Conservation (phyloP, 1,140 invertebrate genomes). For the Vanessa tameamea region DNA sequence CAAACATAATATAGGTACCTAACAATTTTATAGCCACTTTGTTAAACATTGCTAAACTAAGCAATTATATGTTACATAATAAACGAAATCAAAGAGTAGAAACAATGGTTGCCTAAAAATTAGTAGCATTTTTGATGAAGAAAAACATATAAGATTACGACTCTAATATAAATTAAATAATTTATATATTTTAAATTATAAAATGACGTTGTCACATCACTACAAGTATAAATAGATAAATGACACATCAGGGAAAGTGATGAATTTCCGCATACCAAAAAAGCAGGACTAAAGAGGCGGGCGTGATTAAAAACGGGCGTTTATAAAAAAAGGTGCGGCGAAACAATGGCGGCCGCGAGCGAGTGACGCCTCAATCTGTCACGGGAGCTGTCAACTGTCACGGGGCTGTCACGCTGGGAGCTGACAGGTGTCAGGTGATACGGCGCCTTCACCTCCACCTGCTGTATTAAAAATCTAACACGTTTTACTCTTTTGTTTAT, state of each 20-base stretch:
- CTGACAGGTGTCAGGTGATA: conserved; percentile 46
- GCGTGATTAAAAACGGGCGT: conserved; percentile 53
- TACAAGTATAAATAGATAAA: neutral
- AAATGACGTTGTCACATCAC: neutral
- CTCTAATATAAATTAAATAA: neutral
- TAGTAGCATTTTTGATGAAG: neutral
- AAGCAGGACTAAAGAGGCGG: conserved; percentile 29
- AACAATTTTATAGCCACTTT: too few species aligned
- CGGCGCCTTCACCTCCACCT: conserved; percentile 51
- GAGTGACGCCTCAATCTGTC: conserved; percentile 63
- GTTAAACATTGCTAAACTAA: too few species aligned
- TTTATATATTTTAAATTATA: too few species aligned
- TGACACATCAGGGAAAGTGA: conserved; percentile 5
- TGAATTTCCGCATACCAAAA: conserved; percentile 23
- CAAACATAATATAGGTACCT: too few species aligned
- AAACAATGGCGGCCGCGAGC: conserved; percentile 57
- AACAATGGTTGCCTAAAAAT: too few species aligned
- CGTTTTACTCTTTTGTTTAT: conserved; percentile 14
- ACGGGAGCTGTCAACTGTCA: conserved; percentile 49
- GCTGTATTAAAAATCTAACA: conserved; percentile 46
- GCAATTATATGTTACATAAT: too few species aligned
- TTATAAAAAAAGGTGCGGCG: conserved; percentile 51
- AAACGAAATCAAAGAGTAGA: too few species aligned
- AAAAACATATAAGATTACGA: neutral
- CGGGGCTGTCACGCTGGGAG: conserved; percentile 12